Evolutionary conservation across 1,140 invertebrate genomes (phyloP), one percentile per base, ranked within the genome.

Genomic region (Tetranychus urticae): DNA sequence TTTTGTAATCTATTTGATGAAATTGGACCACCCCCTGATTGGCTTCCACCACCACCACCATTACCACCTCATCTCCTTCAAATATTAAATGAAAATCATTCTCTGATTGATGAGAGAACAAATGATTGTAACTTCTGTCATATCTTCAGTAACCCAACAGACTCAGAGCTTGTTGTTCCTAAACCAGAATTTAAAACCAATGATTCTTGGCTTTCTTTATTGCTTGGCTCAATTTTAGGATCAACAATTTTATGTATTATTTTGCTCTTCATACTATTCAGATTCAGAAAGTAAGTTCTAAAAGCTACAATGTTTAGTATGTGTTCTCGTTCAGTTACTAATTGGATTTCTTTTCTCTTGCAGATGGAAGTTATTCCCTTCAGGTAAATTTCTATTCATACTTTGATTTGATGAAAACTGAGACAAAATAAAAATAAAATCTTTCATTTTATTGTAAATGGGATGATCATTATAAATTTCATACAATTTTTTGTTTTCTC

Each of bases 31-130:
- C 63, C 63, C 13, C 63, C 63, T 6, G 63, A 64, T 56, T 45
- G 31, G 63, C 63, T 64, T 10, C 55, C 62, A 39, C 63, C 63
- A 13, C 63, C 63, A 39, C 63, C 63, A 39, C 63, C 63, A 23
- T 23, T 64, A n/a, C 59, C 63, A 23, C 55, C 63, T 10, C 45
- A 33, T 45, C n/a, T 64, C 12, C 31, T 61, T 31, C 34, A 62
- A 42, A 3, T 45, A 42, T 36, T 58, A 10, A 33, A 10, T 55
- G 59, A 61, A 48, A 64, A 61, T 54, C 33, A 55, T n/a, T 62
- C 63, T 7, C 12, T 58, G 4, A n/a, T 31, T 33, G 31, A 33
- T 33, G 31, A n/a, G 8, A 47, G 42, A 47, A 5, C 45, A 13
- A 37, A 58, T 10, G 37, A 54, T n/a, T 64, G 63, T 48, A 64